A percentile compares a stretch with the other conserved stretches of the same genome.
Evolutionary conservation across 1,140 invertebrate genomes (phyloP).

Genomic region (Polyergus mexicanus): DNA sequence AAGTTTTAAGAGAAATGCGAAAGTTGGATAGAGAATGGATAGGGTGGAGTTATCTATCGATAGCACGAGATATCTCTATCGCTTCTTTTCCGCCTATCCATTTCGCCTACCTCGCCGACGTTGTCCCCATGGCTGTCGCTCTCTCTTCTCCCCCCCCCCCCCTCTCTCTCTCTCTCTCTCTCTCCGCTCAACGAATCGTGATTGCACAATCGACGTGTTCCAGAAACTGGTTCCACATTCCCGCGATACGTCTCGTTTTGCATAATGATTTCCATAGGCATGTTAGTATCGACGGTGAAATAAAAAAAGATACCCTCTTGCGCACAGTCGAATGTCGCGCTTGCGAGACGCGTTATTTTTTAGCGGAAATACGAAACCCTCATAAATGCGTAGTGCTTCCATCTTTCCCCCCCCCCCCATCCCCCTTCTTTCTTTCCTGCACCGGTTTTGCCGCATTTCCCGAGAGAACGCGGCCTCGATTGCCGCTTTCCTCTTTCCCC

Average conservation of each 20-base stretch:
- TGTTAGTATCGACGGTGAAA: neutral
- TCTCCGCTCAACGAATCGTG: neutral
- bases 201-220: constrained; percentile 30
- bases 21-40: constrained; percentile 85
- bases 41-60: constrained; percentile 84
- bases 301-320: constrained; percentile 1
- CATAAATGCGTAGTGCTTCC: constrained; percentile 44
- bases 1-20: constrained; percentile 85
- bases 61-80: constrained; percentile 77
- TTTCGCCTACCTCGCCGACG: neutral
- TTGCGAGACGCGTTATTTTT: constrained; percentile 52
- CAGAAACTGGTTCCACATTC: constrained; percentile 3
- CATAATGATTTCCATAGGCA: constrained; percentile 24
- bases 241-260: constrained; percentile 25
- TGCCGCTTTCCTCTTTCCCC: constrained; percentile 29
- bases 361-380: constrained; percentile 40
- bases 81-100: constrained; percentile 40
- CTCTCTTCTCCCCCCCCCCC: no score
- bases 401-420: neutral
- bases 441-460: constrained; percentile 58
- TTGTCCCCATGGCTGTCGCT: neutral
- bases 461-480: constrained; percentile 42
- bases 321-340: constrained; percentile 19
- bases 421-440: constrained; percentile 26
- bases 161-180: neutral